Conservation (phyloP, 2,113 vertebrate species). For the Origma solitaria region DNA sequence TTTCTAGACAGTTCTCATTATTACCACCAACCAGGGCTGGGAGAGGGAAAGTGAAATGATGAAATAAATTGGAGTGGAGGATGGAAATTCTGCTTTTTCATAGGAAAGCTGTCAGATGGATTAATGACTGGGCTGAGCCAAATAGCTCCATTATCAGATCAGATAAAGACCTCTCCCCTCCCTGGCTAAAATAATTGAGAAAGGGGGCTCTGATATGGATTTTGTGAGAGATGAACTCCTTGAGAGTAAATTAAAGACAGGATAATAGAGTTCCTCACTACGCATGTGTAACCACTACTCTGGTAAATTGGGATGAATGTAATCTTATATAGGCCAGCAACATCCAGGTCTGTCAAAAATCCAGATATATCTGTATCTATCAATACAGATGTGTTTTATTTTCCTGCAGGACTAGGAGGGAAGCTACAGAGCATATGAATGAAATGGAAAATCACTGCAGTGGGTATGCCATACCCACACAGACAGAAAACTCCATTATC, state of each 20-base stretch:
- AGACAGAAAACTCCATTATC: background rate
- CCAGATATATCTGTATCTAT: background rate
- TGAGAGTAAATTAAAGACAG: slow-evolving; percentile 33
- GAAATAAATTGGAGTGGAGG: slow-evolving; percentile 33
- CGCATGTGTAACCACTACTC: background rate
- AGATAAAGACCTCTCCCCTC: slow-evolving; percentile 27
- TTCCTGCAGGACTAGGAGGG: background rate
- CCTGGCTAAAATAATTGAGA: slow-evolving; percentile 35
- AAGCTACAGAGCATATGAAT: background rate
- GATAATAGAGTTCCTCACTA: slow-evolving; percentile 24
- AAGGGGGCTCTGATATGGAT: slow-evolving; percentile 26
- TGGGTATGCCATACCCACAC: background rate
- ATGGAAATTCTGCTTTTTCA: slow-evolving; percentile 41
- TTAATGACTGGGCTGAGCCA: slow-evolving; percentile 33
- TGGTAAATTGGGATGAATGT: slow-evolving; percentile 1
- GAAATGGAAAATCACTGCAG: slow-evolving; percentile 5
- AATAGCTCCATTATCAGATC: slow-evolving; percentile 38
- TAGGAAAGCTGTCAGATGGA: slow-evolving; percentile 50
- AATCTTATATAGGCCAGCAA: background rate
- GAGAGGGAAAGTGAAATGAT: slow-evolving; percentile 15
- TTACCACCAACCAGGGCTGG: background rate
- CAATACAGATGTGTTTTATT: background rate
- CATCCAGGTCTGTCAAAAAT: background rate
- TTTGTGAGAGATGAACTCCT: slow-evolving; percentile 38
- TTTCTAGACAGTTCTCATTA: slow-evolving; percentile 10